These are phyloP conservation scores for Geotrupes spiniger DNA, from an alignment of 2,888 invertebrate genomes.

Conservation along the genomic window DNA sequence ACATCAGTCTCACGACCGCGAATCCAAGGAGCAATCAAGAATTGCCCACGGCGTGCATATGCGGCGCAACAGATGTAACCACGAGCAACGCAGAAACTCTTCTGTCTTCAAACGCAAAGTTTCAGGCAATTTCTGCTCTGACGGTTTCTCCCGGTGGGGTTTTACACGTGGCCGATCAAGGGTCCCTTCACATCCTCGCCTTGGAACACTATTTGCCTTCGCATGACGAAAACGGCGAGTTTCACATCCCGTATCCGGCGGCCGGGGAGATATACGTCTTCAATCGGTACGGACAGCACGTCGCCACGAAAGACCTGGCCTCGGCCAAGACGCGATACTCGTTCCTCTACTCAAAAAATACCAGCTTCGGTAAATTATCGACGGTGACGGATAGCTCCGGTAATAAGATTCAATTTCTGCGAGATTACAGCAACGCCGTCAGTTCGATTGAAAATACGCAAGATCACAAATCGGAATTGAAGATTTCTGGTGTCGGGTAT, in stretches of 20 bases:
- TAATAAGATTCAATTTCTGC: constrained; percentile 84
- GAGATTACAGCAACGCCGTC: constrained; percentile 90
- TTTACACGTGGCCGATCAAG: constrained; percentile 93
- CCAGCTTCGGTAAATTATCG: constrained; percentile 89
- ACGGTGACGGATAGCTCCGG: constrained; percentile 93
- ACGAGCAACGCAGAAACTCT: constrained; percentile 81
- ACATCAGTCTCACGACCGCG: constrained; percentile 55
- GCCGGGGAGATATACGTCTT: constrained; percentile 92
- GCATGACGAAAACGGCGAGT: constrained; percentile 86
- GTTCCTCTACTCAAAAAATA: constrained; percentile 95
- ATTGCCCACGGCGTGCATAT: constrained; percentile 43
- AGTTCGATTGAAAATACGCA: constrained; percentile 93
- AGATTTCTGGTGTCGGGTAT: constrained; percentile 90
- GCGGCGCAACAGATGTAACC: constrained; percentile 53
- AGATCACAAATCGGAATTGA: constrained; percentile 87
- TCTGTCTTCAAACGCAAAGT: constrained; percentile 85
- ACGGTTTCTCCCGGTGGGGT: constrained; percentile 96
- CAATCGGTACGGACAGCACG: constrained; percentile 94
- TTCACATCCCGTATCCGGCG: constrained; percentile 90
- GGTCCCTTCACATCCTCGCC: constrained; percentile 79
- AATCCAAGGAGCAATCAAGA: constrained; percentile 49
- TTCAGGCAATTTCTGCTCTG: constrained; percentile 60
- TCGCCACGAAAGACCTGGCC: constrained; percentile 88
- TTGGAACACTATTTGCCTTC: constrained; percentile 83
- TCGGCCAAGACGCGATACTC: constrained; percentile 94